Base-by-base conservation (phyloP, 2,797 vertebrate species). In the Acanthurus tractus region DNA sequence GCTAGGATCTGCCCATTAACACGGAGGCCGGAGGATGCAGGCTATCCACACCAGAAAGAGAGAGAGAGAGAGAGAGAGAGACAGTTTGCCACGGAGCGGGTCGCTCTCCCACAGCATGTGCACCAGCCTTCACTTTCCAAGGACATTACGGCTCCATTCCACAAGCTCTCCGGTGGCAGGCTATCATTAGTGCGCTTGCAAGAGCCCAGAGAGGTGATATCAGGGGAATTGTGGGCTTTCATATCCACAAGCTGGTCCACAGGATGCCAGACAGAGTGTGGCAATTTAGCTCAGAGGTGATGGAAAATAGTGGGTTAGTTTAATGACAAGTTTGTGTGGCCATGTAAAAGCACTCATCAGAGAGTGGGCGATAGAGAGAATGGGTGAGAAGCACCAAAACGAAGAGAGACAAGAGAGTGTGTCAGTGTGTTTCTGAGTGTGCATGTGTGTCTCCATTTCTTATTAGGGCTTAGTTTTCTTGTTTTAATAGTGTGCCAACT, bases 221-320 rank as follows among this genome's bases (percentile, higher is more conserved):
- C 89, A 77, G 88, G 92, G 92, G 93, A 94, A 94, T 94, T 94
- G 94, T 81, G 89, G 90, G 92, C 92, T 94, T 95, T 95, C 89
- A 93, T 92, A 93, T 91, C 86, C 92, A 89, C 90, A 89, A 92
- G 86, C 92, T 83, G 79, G 89, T 93, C 92, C 82, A 88, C 79
- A 84, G 90, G 87, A 91, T 88, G 88, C 89, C 89, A 86, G 83
- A 83, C 69, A 82, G 85, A 90, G 86, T 90, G 90, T 90, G 87
- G 90, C 91, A 90, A 93, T 94, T 93, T 93, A 91, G 87, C 91
- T 92, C 88, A 82, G 85, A 91, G 93, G 92, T 92, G 86, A 93
- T 86, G 82, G 93, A 89, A 95, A 92, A 94, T 92, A 89, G 88
- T 69, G 77, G 91, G 88, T 93, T 93, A 84, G 86, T 92, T 92